Conservation (phyloP, 2,888 invertebrate genomes). For the Seira ritae region DNA sequence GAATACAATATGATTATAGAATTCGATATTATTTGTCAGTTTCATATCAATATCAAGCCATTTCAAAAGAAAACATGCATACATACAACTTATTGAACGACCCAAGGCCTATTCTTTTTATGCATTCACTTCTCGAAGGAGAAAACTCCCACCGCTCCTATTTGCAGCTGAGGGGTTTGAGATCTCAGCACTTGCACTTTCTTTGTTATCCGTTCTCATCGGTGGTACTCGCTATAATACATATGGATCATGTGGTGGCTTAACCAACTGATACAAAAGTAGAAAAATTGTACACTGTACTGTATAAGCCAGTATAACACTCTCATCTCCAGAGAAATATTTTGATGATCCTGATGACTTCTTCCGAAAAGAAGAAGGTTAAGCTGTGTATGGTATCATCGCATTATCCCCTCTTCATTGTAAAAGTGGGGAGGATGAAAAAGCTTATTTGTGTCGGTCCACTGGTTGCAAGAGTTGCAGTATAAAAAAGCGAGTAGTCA, state of each 20-base stretch:
- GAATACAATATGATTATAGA: no score
- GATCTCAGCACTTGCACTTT: conserved; percentile 20
- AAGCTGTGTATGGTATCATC: neutral
- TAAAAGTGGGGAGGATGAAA: neutral
- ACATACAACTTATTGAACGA: neutral
- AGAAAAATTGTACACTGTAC: no score
- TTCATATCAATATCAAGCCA: no score
- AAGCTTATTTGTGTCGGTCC: no score
- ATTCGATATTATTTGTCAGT: no score
- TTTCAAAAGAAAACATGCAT: no score
- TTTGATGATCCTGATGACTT: conserved; percentile 40
- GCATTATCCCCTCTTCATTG: neutral
- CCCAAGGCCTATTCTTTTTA: neutral
- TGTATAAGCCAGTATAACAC: no score
- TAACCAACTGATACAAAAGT: no score
- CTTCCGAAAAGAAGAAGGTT: conserved; percentile 24
- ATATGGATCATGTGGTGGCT: conserved; percentile 14
- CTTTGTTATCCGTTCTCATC: neutral
- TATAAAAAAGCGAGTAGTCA: conserved; percentile 52
- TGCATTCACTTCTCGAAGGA: neutral
- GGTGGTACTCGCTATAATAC: neutral
- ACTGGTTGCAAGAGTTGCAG: neutral
- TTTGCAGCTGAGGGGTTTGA: conserved; percentile 23
- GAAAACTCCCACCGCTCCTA: conserved; percentile 18
- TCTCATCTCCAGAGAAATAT: conserved; percentile 37